These are phyloP conservation scores for Halichondria panicea DNA, from an alignment of 37 sponge, comb jelly and placozoan genomes.

Conservation along the genomic window DNA sequence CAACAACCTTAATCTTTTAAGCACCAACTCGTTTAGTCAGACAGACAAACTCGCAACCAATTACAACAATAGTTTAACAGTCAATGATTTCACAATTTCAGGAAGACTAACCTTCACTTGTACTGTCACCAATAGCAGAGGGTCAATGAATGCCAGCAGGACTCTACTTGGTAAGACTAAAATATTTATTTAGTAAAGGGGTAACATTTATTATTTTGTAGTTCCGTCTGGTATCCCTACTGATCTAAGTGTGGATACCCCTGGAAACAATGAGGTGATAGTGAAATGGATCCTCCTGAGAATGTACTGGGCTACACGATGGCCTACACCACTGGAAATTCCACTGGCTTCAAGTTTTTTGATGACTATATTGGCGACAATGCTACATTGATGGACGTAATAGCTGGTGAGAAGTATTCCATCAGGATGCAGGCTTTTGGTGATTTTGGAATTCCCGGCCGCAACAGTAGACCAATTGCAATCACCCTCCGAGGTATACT, in stretches of 20 bases:
- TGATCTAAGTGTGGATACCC: neutral
- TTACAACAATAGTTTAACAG: neutral
- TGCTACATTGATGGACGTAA: too few species aligned
- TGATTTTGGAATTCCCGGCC: too few species aligned
- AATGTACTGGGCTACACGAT: neutral
- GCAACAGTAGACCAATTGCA: too few species aligned
- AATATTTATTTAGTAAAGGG: neutral
- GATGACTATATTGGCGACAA: too few species aligned
- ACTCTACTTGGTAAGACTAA: neutral
- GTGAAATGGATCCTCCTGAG: neutral
- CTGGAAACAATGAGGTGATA: slow-evolving; percentile 2
- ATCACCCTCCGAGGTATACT: too few species aligned
- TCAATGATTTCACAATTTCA: too few species aligned
- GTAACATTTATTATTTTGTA: neutral
- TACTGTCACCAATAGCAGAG: neutral
- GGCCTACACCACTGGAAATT: neutral
- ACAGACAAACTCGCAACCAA: neutral
- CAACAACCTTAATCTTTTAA: neutral
- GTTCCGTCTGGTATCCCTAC: neutral
- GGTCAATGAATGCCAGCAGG: neutral
- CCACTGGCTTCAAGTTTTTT: too few species aligned
- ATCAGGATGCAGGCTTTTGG: too few species aligned
- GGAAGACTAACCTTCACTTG: neutral
- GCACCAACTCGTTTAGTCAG: neutral
- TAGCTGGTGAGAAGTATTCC: too few species aligned